Evolutionary conservation across 1,140 invertebrate species (phyloP).

Genomic region (Nylanderia fulva): DNA sequence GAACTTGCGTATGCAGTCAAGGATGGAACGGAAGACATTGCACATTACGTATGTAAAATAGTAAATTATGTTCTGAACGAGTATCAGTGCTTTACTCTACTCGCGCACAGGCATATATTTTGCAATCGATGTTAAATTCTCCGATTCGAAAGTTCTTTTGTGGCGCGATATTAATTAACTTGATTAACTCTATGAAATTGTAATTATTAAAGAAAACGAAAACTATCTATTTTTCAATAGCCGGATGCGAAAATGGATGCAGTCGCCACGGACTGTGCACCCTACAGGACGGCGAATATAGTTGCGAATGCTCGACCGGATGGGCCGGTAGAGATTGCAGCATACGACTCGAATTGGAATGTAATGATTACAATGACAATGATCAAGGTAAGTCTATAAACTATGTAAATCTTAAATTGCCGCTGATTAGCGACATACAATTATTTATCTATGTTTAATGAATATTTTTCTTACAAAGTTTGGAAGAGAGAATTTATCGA

Average conservation of each 20-base stretch:
- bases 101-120: background rate
- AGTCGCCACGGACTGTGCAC: conserved; percentile 96
- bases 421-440: background rate
- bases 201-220: too few species aligned
- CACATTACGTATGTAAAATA: conserved; percentile 94
- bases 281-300: conserved; percentile 93
- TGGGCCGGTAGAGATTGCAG: conserved; percentile 98
- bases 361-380: conserved; percentile 97
- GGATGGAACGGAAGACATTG: conserved; percentile 99
- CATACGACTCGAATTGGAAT: conserved; percentile 95
- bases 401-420: background rate
- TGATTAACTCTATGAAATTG: background rate
- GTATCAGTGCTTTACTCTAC: background rate
- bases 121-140: conserved; percentile 9
- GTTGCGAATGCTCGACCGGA: conserved; percentile 95
- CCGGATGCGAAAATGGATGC: conserved; percentile 97
- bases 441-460: conserved; percentile 5
- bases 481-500: background rate
- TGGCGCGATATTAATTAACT: conserved; percentile 11
- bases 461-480: conserved; percentile 16
- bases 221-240: conserved; percentile 85
- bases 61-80: background rate
- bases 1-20: conserved; percentile 97
- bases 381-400: conserved; percentile 92
- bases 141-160: background rate